Base-by-base conservation (phyloP, 1,140 invertebrate genomes). In the Pogonomyrmex barbatus region DNA sequence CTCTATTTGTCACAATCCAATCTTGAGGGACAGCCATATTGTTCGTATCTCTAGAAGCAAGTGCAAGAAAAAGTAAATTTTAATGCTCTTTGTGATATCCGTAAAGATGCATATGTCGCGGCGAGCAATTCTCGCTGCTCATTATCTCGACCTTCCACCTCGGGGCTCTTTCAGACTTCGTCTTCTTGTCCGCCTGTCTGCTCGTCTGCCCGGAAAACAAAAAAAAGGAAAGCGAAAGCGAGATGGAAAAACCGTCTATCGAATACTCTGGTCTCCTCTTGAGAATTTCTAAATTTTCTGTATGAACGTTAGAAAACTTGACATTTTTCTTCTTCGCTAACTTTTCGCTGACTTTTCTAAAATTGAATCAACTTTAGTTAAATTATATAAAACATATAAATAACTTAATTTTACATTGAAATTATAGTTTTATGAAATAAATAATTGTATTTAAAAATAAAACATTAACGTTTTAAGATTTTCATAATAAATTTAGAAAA, bases 101-200 rank as follows among this genome's bases (percentile, higher is more conserved):
- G 54, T 73, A 87, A 82, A 78, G 77, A 90, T 70, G 88, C 88
- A 58, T 76, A 90, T 68, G 88, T 90, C 76, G 60, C 52, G 45
- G 17, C 56, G 9, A 77, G 14, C 45, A 58, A 65, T 89, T 75
- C 85, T 76, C 52, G 65, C 76, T 79, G 70, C 87, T 90, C 87
- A 87, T 91, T 91, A 91, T 91, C 89, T 90, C 78, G 47, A 84
- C 87, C 83, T 82, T 90, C 88, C 67, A 63, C 68, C 73, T 84
- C 62, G 9, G 45, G 63, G 33, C 47, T 83, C 79, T 85, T 65
- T 90, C 65, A 86, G 79, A 86, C 79, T 88, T 85, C 82, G 88
- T 89, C 82, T 91, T 65, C 87, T 88, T 77, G 90, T 88, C 81
- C 81, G 54, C 47, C 65, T 81, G 88, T 88, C 90, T 85, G 83